Conservation (phyloP, 2,888 invertebrate species). For the Sesia bembeciformis region DNA sequence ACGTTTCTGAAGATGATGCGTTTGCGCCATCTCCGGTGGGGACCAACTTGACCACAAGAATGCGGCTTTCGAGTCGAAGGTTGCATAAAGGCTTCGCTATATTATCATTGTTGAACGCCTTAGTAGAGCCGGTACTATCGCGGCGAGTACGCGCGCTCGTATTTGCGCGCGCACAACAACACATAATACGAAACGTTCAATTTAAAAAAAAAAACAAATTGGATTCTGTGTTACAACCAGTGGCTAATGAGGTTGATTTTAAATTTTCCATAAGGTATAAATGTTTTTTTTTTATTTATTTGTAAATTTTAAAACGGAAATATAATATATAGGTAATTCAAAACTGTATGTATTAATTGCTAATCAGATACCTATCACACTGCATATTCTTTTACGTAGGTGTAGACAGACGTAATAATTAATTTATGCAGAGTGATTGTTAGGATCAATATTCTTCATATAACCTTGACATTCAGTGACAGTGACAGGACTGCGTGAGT, state of each 20-base stretch:
- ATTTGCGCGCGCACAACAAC: conserved; percentile 31
- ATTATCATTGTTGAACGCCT: conserved; percentile 42
- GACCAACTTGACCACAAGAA: conserved; percentile 56
- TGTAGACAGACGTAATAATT: too few relatives aligned
- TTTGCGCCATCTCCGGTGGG: conserved; percentile 51
- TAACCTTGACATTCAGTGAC: background rate
- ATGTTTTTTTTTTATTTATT: too few relatives aligned
- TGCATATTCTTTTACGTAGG: too few relatives aligned
- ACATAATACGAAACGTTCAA: background rate
- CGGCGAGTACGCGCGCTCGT: conserved; percentile 42
- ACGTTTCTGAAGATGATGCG: conserved; percentile 12
- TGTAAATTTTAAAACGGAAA: too few relatives aligned
- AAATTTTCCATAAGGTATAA: too few relatives aligned
- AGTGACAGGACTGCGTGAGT: background rate
- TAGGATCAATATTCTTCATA: background rate
- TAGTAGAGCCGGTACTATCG: conserved; percentile 54
- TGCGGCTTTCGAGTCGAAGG: conserved; percentile 62
- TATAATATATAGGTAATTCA: too few relatives aligned
- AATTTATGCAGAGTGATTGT: too few relatives aligned
- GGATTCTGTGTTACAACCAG: too few relatives aligned
- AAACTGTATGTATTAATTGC: too few relatives aligned
- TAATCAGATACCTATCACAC: too few relatives aligned
- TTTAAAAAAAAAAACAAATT: too few relatives aligned
- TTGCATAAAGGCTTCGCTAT: conserved; percentile 59
- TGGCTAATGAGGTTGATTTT: too few relatives aligned